phyloP scores from a whole-genome alignment of 2,888 invertebrate genomes.

The Podabrus alpinus region DNA sequence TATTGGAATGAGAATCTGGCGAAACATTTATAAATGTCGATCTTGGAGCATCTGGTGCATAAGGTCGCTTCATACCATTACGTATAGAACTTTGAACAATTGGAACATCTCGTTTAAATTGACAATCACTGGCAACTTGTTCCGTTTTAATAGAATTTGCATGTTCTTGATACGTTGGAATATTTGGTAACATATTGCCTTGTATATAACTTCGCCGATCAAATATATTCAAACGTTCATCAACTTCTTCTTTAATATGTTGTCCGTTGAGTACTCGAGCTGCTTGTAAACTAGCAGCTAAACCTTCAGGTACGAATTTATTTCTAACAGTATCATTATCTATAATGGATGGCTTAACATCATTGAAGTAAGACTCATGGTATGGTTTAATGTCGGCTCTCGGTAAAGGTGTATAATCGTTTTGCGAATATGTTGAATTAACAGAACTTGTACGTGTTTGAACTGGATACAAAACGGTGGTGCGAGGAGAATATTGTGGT shows the following conservation, averaged over 20 bases:
- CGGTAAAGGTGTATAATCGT: constrained; percentile 64
- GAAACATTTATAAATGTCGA: constrained; percentile 44
- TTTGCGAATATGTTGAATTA: constrained; percentile 40
- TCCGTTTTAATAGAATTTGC: constrained; percentile 45
- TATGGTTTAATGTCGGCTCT: constrained; percentile 74
- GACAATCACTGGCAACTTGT: constrained; percentile 38
- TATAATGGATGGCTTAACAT: constrained; percentile 60
- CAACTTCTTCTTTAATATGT: constrained; percentile 52
- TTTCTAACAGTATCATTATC: constrained; percentile 39
- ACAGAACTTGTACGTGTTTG: constrained; percentile 37
- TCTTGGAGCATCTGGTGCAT: constrained; percentile 25
- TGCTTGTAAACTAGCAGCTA: constrained; percentile 83
- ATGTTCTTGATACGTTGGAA: constrained; percentile 40
- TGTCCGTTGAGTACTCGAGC: constrained; percentile 67
- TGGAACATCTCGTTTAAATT: constrained; percentile 59
- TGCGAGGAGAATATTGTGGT: constrained; percentile 50
- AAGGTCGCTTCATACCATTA: constrained; percentile 51
- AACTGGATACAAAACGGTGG: constrained; percentile 50
- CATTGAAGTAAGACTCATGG: constrained; percentile 71
- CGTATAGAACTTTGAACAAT: constrained; percentile 58
- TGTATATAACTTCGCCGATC: constrained; percentile 45
- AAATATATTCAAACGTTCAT: constrained; percentile 30
- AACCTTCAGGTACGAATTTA: constrained; percentile 64
- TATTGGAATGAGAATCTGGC: constrained; percentile 71
- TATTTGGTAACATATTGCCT: constrained; percentile 32